A percentile compares a stretch with the other conserved stretches of the same genome.
Conservation (phyloP, 2,113 vertebrate genomes). For the Paramormyrops kingsleyae region DNA sequence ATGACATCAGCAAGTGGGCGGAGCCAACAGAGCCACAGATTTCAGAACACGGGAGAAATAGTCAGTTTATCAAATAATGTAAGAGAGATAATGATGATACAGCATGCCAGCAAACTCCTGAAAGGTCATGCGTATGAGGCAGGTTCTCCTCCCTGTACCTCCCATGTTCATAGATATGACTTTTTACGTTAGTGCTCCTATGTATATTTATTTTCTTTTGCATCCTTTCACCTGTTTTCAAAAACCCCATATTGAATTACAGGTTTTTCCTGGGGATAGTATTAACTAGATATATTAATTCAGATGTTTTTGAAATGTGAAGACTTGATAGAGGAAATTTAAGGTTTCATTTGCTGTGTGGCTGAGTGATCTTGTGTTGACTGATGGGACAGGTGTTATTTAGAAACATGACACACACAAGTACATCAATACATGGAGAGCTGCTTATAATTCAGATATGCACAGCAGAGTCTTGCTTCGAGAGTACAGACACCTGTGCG, state of each 20-base stretch:
- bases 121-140: background rate
- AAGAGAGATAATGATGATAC: background rate
- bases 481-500: background rate
- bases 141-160: background rate
- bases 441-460: background rate
- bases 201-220: background rate
- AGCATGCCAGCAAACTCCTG: background rate
- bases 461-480: background rate
- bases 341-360: background rate
- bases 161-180: background rate
- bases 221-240: background rate
- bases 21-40: background rate
- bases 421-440: background rate
- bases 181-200: background rate
- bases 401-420: background rate
- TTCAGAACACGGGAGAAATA: background rate
- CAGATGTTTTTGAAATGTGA: background rate
- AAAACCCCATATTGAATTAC: background rate
- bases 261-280: background rate
- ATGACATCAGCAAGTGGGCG: background rate
- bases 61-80: background rate
- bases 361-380: background rate
- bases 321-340: background rate
- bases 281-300: background rate
- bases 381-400: background rate